A percentile compares a stretch with the other conserved stretches of the same genome.
phyloP scores from a whole-genome alignment of 2,113 vertebrate species.

The Cryptotis parvus region DNA sequence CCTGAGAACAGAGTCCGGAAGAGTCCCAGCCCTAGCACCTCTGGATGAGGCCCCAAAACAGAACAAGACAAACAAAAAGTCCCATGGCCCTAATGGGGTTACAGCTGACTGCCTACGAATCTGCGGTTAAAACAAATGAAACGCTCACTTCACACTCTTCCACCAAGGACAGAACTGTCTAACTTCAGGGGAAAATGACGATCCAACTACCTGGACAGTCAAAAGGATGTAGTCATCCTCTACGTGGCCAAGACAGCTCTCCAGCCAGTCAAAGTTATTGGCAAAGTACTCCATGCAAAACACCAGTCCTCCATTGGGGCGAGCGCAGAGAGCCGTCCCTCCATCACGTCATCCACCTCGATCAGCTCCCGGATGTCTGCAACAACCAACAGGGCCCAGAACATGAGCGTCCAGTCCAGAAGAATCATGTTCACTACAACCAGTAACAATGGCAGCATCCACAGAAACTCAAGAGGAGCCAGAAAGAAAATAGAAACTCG shows the following conservation, averaged over 20 bases:
- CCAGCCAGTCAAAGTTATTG: slow-evolving; percentile 97
- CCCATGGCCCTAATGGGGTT: too few relatives aligned
- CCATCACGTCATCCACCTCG: slow-evolving; percentile 98
- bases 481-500: too few relatives aligned
- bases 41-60: too few relatives aligned
- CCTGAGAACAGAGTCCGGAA: too few relatives aligned
- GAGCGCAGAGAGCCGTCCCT: slow-evolving; percentile 94
- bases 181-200: background rate
- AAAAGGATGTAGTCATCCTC: slow-evolving; percentile 97
- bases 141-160: background rate
- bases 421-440: background rate
- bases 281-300: slow-evolving; percentile 99
- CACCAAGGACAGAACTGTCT: background rate
- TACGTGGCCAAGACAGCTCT: slow-evolving; percentile 93
- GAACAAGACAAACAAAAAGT: too few relatives aligned
- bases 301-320: slow-evolving; percentile 96
- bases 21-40: too few relatives aligned
- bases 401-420: background rate
- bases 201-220: slow-evolving; percentile 94
- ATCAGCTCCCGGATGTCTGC: slow-evolving; percentile 97
- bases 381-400: background rate
- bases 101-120: too few relatives aligned
- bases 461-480: background rate
- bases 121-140: too few relatives aligned
- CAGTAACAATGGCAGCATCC: background rate